Evolutionary conservation across 2,888 invertebrate genomes (phyloP), one percentile per base, ranked within the genome.

Genomic region (Apamea sordens): DNA sequence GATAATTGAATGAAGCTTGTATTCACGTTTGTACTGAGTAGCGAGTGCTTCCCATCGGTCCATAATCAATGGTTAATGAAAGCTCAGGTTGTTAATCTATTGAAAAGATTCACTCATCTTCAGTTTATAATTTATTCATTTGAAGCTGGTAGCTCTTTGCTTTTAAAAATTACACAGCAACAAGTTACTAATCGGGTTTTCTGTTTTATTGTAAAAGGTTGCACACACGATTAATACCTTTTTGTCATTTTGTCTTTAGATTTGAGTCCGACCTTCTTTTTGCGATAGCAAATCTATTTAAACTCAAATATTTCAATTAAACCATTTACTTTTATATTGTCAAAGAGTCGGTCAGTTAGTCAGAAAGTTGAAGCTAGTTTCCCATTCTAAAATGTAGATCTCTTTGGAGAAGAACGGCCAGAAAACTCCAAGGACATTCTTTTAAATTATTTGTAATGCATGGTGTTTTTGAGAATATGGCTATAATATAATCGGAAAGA

Each of bases 1-100:
- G 76, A 82, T 88, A 88, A 87, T 87, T 85, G 80, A 85, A 85
- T 88, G 69, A 83, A 78, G 80, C 78, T 50, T 71, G 47, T 77
- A 71, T 64, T 65, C 70, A 61, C 73, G 64, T 69, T 28, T 69
- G 67, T 72, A 36, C 24, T 59, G n/a, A 59, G 69, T 47, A 28
- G 44, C 10, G 50, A 65, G 64, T 50, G 65, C 8, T 69, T 18
- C 50, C 53, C 1, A 56, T 69, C 53, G 21, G 24, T 53, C 65
- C 11, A 32, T n/a, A 56, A 50, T 18, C 21, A 15, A 13, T 10
- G n/a, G 21, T 50, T 6, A 76, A 36, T 71, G 70, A 61, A 13
- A 36, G 2, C 18, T 53, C 36, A 53, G 21, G 32, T 53, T 78
- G 5, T 6, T 10, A 69, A 64, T 32, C n/a, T 21, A 32, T n/a